Percentiles rank a stretch among this genome's conserved stretches.
Evolutionary conservation across 2,113 vertebrate species (phyloP).

Genomic region (Pelvicachromis taeniatus): DNA sequence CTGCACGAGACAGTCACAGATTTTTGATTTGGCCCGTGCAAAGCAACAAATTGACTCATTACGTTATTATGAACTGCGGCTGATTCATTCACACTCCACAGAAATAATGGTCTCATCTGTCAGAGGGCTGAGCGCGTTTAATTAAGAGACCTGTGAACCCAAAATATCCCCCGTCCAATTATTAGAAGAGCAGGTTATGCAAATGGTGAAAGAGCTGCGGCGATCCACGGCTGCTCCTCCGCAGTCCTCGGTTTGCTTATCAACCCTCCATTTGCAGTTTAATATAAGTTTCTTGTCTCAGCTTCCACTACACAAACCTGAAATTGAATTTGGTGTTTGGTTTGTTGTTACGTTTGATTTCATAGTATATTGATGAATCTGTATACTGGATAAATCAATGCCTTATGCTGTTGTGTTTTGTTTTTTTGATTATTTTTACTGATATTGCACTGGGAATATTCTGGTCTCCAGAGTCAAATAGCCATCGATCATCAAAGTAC

Average conservation of each 20-base stretch:
- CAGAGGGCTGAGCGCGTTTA: slow-evolving; percentile 41
- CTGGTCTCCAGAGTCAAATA: neutral
- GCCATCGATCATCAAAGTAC: neutral
- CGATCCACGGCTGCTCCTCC: neutral
- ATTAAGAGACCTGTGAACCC: slow-evolving; percentile 38
- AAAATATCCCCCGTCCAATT: slow-evolving; percentile 47
- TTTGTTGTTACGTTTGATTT: neutral
- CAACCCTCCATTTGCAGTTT: neutral
- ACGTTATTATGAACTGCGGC: slow-evolving; percentile 31
- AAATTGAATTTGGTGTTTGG: neutral
- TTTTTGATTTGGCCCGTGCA: neutral
- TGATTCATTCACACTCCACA: slow-evolving; percentile 32
- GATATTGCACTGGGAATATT: slow-evolving; percentile 6
- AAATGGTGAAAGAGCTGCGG: slow-evolving; percentile 13
- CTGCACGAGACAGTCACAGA: neutral
- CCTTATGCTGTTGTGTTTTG: neutral
- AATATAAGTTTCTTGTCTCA: neutral
- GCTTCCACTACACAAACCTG: neutral
- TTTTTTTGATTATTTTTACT: neutral
- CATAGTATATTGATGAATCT: neutral
- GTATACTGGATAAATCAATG: neutral
- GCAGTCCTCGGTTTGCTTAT: neutral
- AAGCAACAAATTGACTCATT: slow-evolving; percentile 36
- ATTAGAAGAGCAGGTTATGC: slow-evolving; percentile 15
- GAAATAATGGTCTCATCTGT: slow-evolving; percentile 61